Evolutionary conservation across 2,888 invertebrate species (phyloP), one percentile per base, ranked within the genome.

Genomic region (Lycaena phlaeas): DNA sequence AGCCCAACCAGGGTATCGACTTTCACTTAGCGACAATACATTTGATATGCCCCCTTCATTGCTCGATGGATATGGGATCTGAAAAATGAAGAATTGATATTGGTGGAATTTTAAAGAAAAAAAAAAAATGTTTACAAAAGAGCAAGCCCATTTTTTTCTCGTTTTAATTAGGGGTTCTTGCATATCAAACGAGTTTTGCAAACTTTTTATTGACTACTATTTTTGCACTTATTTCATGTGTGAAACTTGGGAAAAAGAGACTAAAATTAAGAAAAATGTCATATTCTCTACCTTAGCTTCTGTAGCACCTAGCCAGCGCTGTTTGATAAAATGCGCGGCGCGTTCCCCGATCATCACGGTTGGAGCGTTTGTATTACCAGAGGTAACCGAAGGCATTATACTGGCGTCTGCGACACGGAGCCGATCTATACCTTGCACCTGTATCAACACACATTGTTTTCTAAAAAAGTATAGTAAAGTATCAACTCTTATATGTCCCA

Each of bases 351-450:
- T 86, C 90, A 90, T 90, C 49, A 90, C 85, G 44, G 85, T 70
- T 2, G 90, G 89, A n/a, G 90, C 90, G 66, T 90, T 89, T 31
- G 90, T 90, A 67, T 90, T 90, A 18, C 89, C 90, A 0, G 89
- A 88, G 5, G 87, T 69, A 2, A 89, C 89, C 0, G 78, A 61
- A 2, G 91, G 92, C 88, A 92, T 89, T 38, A 91, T 77, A 52
- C 90, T 90, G 1, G 90, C 88, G 63, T 92, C 91, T 1, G 89
- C 89, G 30, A 92, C 90, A 4, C 92, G 77, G 14, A 91, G 74
- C 1, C 88, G 74, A 58, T 87, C 87, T 1, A 91, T 68, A 0
- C 90, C 90, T 62, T 89, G 86, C 14, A 90, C 89, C 86, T 87
- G 56, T 1, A 57, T 59, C 9, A 45, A 4, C 7, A 22, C 5